phyloP scores from a whole-genome alignment of 2,888 invertebrate species.

The Resseliella maxima region DNA sequence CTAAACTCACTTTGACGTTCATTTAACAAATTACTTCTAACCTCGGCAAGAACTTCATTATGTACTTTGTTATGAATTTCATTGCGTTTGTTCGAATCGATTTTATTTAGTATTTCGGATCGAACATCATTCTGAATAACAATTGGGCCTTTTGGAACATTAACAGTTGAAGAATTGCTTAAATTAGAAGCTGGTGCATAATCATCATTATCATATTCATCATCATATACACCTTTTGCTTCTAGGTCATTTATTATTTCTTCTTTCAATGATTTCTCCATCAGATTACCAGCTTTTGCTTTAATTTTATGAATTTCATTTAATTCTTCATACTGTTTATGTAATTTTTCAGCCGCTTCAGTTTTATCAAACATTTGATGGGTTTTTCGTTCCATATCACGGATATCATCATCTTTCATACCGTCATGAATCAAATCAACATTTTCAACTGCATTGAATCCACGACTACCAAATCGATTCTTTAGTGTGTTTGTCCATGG shows the following conservation, averaged over 20 bases:
- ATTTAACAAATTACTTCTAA: neutral
- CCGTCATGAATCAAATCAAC: neutral
- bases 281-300: neutral
- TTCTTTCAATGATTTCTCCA: neutral
- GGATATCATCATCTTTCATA: neutral
- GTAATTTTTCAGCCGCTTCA: neutral
- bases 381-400: neutral
- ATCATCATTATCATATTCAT: neutral
- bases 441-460: neutral
- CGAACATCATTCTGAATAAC: neutral
- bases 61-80: neutral
- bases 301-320: neutral
- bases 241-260: neutral
- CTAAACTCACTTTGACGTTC: neutral
- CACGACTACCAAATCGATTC: neutral
- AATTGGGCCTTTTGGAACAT: too few relatives aligned
- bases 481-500: neutral
- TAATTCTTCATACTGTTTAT: neutral
- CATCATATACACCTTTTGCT: neutral
- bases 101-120: neutral
- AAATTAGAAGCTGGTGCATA: neutral
- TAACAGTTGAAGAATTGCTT: too few relatives aligned
- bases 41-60: neutral
- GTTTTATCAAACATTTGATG: neutral
- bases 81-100: neutral